These are phyloP conservation scores for Euwallacea similis DNA, from an alignment of 1,140 invertebrate species.

Conservation along the genomic window DNA sequence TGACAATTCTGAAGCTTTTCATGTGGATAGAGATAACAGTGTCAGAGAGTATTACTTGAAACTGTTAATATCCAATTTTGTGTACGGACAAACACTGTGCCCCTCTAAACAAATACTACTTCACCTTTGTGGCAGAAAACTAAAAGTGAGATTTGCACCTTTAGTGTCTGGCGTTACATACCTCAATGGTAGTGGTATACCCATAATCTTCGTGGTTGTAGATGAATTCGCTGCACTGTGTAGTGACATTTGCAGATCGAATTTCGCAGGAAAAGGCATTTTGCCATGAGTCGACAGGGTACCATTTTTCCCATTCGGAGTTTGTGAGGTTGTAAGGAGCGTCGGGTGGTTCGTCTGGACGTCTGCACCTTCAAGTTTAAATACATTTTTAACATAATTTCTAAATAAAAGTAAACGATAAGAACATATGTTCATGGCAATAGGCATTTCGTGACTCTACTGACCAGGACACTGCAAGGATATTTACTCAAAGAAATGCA, in stretches of 20 bases:
- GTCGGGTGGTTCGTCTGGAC: conserved; percentile 61
- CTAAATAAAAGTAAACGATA: background rate
- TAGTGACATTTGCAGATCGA: conserved; percentile 44
- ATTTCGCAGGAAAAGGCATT: conserved; percentile 58
- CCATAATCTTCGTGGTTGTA: conserved; percentile 63
- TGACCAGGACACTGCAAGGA: background rate
- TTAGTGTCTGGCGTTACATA: conserved; percentile 44
- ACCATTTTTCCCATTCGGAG: conserved; percentile 57
- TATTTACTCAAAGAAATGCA: background rate
- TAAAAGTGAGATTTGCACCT: too few relatives aligned
- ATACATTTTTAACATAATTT: background rate
- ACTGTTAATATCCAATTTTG: too few relatives aligned
- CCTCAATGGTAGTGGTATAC: conserved; percentile 67
- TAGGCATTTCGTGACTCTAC: background rate
- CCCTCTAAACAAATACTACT: too few relatives aligned
- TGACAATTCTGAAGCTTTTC: too few relatives aligned
- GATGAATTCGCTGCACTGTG: conserved; percentile 60
- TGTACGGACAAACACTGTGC: too few relatives aligned
- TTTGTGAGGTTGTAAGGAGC: conserved; percentile 56
- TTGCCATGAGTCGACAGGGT: conserved; percentile 57
- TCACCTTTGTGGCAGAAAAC: too few relatives aligned
- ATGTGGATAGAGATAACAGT: too few relatives aligned
- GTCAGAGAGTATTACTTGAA: too few relatives aligned
- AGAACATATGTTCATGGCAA: background rate
- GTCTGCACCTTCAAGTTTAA: conserved; percentile 57